Evolutionary conservation across 2,113 vertebrate genomes (phyloP), one percentile per base, ranked within the genome.

Genomic region (Vimba vimba): DNA sequence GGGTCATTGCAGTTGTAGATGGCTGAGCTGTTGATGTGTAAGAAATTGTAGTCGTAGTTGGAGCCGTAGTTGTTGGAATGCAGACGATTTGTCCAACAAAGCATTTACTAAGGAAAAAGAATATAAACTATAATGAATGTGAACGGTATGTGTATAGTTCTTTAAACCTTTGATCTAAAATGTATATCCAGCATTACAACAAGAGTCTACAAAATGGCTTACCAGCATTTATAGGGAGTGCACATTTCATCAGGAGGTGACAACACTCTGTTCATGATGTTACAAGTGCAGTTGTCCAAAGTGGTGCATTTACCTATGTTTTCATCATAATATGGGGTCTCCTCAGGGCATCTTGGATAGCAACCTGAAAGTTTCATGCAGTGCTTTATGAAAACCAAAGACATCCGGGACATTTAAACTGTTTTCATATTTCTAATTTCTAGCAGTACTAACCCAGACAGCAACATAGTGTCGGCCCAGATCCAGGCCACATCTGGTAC

Each of bases 331-430:
- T 95, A 96, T 21, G 96, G 95, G 0, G 78, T 69, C 7, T 90
- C 93, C 0, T 92, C 85, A 4, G 96, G 91, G 87, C 96, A 97
- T 86, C 87, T 96, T n/a, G 96, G 95, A 43, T 97, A 97, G 78
- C 96, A 97, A 30, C 96, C 96, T 97, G 86, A 45, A 12, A 11
- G 55, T 47, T 33, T 25, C 4, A 57, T 69, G 4, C 33, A 71
- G 36, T 71, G 36, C 36, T 43, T 78, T 57, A 33, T 78, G 76
- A 30, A 57, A 57, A 57, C 19, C 55, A 57, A 57, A 57, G 19
- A 57, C 19, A 57, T 57, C 3, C 2, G 8, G 19, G 55, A 64
- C 25, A 11, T 23, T 66, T 25, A 59, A 9, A 23, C 39, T 39
- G 66, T 39, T 71, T n/a, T 39, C 0, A 15, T 4, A 36, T 71